Evolutionary conservation across 1,140 invertebrate genomes (phyloP), one percentile per base, ranked within the genome.

Genomic region (Atopsyche davidsoni): DNA sequence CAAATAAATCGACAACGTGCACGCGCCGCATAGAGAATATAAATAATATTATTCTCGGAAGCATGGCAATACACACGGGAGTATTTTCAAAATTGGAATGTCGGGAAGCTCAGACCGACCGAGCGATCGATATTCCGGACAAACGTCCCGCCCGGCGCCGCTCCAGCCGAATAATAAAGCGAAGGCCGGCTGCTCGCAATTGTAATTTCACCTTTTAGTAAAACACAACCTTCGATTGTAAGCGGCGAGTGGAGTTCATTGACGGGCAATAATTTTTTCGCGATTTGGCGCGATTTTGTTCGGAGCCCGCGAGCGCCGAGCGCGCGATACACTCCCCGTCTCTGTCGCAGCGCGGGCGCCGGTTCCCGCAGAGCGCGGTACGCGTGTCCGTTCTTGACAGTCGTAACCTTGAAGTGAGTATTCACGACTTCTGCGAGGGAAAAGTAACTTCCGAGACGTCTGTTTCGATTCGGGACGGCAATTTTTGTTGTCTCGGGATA

Each of bases 191-290:
- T n/a, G 24, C 6, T n/a, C 6, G n/a, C n/a, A 28, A 28, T 28
- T 28, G 24, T 28, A 28, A 28, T 28, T 28, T 28, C 24, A 28
- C 24, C n/a, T 28, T 28, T 28, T 39, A 39, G 36, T 11, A 17
- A 17, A 39, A 39, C 19, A 39, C 36, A 39, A 39, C 36, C 36
- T 39, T 28, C 24, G n/a, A 7, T 28, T n/a, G 6, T 6, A n/a
- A 28, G 6, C 24, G 24, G 24, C 7, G 16, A 39, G 19, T 39
- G 19, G 36, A 39, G 36, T 39, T 39, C 36, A 17, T 39, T 39
- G 36, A 39, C 36, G 36, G n/a, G 36, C 36, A 39, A 16, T 39
- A 39, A 39, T 39, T 39, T 39, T 39, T 39, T 39, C 36, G 17
- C 36, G 36, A 39, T 39, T 39, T 39, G 36, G 36, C 36, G 36